Evolutionary conservation across 1,140 invertebrate species (phyloP), one percentile per base, ranked within the genome.

Genomic region (Brachionus koreanus): DNA sequence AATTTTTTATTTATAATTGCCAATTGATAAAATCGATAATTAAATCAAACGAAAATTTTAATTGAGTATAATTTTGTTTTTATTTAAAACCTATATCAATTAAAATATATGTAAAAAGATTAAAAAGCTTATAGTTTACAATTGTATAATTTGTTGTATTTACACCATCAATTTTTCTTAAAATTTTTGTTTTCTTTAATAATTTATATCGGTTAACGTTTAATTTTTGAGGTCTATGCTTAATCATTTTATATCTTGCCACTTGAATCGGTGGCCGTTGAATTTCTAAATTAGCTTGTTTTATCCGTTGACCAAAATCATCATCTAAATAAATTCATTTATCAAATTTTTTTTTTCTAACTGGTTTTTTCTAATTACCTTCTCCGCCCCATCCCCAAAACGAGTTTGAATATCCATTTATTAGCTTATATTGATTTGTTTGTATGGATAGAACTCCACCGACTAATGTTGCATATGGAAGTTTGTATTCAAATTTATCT

Each of bases 401-500:
- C 35, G 91, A 86, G 88, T 95, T 95, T n/a, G 93, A 94, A 90
- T 96, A 96, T 4, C 95, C 76, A 65, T 79, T 79, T 1, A 42
- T 23, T 61, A 4, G 19, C 23, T 61, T 79, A 43, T 79, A 79
- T 39, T 79, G 76, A 12, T 61, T 49, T 9, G 76, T 19, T 25
- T 37, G 19, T 7, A 79, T 79, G 7, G 76, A 57, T 12, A 82
- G 23, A 65, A 82, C 79, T 9, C 79, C 79, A 13, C 79, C 79
- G 19, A 82, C 79, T 19, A 82, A 65, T 39, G 63, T 39, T 19
- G 6, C 13, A 43, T 82, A 82, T 0, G 79, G 79, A 49, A 82
- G 39, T n/a, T 29, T 33, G 65, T 65, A 82, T 12, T 82, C 42
- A 43, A 82, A 82, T 43, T 82, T 82, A 42, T 82, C 79, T 12